Base-by-base conservation (phyloP, 1,140 invertebrate genomes). In the Drosophila ambigua region DNA sequence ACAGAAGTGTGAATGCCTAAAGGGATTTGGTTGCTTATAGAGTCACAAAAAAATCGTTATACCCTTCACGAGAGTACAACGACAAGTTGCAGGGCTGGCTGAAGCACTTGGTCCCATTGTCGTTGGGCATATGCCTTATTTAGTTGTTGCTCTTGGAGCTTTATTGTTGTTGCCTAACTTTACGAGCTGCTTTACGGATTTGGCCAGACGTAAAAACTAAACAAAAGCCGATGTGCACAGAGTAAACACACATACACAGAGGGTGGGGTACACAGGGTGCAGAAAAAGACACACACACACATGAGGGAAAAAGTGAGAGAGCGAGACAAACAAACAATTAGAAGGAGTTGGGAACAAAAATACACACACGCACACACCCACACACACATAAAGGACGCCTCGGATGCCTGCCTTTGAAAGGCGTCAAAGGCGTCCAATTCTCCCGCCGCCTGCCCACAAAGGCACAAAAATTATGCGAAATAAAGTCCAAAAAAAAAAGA, bases 171-270 rank as follows among this genome's bases (percentile, higher is more conserved):
- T 68, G 74, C 65, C 66, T 53, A 85, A 84, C 82, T 82, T 87
- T 85, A 81, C 82, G 82, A 85, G 81, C 68, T 81, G 82, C 82
- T 88, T 87, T 75, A 81, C 51, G 78, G 59, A 88, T 82, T 88
- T 88, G 53, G 71, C 74, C 82, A 85, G 82, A 85, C 82, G 74
- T 87, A 72, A 87, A 85, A 87, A 87, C 78, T 88, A 87, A 87
- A 87, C 82, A 87, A 87, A 87, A 79, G 82, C 28, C 35, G 31
- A 81, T 46, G 58, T 58, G 54, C 63, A 53, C 54, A 54, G 55
- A 44, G 61, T 58, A 67, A 76, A 72, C 58, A 60, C 46, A 35
- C 11, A 35, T 23, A 41, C 39, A 72, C 39, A 31, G 44, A 41
- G 44, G 48, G 13, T 20, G 3, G 35, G 35, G 35, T 39, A 16